Conservation (phyloP, 2,797 vertebrate genomes). For the Stomatorhinus walkeri region DNA sequence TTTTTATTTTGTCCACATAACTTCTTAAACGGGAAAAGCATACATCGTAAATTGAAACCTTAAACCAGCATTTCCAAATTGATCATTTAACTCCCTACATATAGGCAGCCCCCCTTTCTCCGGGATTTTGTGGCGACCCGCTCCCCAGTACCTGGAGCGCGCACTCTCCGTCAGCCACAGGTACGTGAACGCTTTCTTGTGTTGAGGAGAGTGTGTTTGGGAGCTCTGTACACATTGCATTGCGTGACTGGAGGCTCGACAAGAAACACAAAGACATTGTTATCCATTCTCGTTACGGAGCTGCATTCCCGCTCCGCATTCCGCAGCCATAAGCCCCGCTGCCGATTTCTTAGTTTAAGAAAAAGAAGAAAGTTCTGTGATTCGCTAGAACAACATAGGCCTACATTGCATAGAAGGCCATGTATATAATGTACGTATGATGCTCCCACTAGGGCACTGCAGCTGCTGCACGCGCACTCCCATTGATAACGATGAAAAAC, state of each 20-base stretch:
- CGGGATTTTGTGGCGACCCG: slow-evolving; percentile 36
- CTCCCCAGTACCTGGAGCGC: slow-evolving; percentile 59
- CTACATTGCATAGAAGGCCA: no score
- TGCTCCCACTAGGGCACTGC: no score
- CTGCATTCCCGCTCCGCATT: slow-evolving; percentile 76
- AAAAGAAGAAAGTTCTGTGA: neutral
- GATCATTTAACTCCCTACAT: neutral
- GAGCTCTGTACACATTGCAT: slow-evolving; percentile 51
- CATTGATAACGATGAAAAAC: neutral
- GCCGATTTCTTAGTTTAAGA: slow-evolving; percentile 28
- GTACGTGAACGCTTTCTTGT: slow-evolving; percentile 59
- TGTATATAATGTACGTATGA: no score
- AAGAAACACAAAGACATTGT: slow-evolving; percentile 71
- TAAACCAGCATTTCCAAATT: neutral
- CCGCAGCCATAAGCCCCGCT: slow-evolving; percentile 59
- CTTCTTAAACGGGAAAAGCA: neutral
- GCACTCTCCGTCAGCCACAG: slow-evolving; percentile 65
- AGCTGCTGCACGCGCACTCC: no score
- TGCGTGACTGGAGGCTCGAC: slow-evolving; percentile 64
- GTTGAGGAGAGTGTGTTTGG: slow-evolving; percentile 48
- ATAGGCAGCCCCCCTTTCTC: neutral
- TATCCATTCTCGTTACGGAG: slow-evolving; percentile 65
- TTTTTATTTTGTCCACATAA: neutral
- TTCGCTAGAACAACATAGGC: no score
- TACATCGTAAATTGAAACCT: neutral